Evolutionary conservation across 1,140 invertebrate genomes (phyloP), one percentile per base, ranked within the genome.

Genomic region (Melanaphis sacchari): DNA sequence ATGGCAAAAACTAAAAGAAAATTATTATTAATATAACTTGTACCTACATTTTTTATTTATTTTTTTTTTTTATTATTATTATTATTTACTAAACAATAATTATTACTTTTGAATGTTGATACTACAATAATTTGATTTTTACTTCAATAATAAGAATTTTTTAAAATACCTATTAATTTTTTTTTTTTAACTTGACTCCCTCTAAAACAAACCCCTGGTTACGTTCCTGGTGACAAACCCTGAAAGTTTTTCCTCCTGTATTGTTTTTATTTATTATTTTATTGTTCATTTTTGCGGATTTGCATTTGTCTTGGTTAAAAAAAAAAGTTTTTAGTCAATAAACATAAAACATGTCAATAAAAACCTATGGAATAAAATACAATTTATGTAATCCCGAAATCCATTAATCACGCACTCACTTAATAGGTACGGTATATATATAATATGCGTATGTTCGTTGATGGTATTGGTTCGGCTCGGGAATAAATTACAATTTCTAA

Each of bases 351-450:
- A 90, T 18, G 52, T 59, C 52, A 41, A 90, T 90, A 59, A 90
- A 90, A 90, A 40, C 24, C 24, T 38, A 7, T 52, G 24, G 31
- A 90, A 90, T 59, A 41, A 59, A 40, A 59, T 40, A 59, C 52
- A 40, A 59, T 90, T 26, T n/a, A 52, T 49, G 6, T 89, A 89
- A 89, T 89, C 88, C 88, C 52, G 52, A 90, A 90, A 90, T 90
- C 88, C 88, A 90, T 90, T 90, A 90, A 90, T 90, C 88, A 90
- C 52, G 31, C 49, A 31, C 15, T 76, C n/a, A 76, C 59, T 76
- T 76, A 76, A 76, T 76, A 76, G 59, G 31, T 21, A 76, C n/a
- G 59, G n/a, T n/a, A 31, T 2, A 0, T 21, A 21, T 76, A 90
- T 38, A 26, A 54, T 46, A 46, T 38, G 88, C 6, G 88, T 90